Percentiles rank a stretch among this genome's conserved stretches.
Conservation (phyloP, 2,888 invertebrate species). For the Protophormia terraenovae region DNA sequence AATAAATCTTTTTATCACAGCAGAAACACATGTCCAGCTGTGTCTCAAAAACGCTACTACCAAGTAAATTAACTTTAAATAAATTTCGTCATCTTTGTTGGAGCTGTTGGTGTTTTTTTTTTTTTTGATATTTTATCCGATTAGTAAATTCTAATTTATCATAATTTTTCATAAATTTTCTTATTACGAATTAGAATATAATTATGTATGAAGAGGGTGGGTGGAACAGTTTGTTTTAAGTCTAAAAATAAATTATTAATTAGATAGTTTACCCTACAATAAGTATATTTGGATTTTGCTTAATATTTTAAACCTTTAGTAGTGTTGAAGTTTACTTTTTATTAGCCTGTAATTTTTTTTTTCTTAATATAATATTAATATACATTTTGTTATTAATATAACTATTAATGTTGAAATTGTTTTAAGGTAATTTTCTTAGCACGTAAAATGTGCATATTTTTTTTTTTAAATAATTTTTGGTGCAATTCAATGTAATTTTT, state of each 20-base stretch:
- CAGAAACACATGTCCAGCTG: slow-evolving; percentile 6
- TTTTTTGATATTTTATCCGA: neutral
- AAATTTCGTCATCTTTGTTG: neutral
- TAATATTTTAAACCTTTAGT: too few relatives aligned
- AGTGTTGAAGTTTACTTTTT: too few relatives aligned
- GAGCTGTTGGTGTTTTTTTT: neutral
- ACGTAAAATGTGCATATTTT: too few relatives aligned
- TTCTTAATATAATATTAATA: too few relatives aligned
- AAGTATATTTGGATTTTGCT: too few relatives aligned
- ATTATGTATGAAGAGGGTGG: neutral
- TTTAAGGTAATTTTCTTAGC: too few relatives aligned
- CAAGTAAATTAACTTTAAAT: neutral
- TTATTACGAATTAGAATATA: neutral
- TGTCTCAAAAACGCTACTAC: neutral
- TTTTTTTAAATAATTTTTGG: too few relatives aligned
- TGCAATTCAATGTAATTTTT: too few relatives aligned
- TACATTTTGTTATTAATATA: too few relatives aligned
- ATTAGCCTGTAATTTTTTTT: too few relatives aligned
- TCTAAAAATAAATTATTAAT: neutral
- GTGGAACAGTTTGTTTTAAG: neutral
- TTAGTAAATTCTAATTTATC: slow-evolving; percentile 9
- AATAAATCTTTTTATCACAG: slow-evolving; percentile 21
- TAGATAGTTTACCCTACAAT: too few relatives aligned
- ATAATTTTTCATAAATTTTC: neutral
- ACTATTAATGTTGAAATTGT: too few relatives aligned